Percentiles rank a stretch among this genome's conserved stretches.
Conservation (phyloP, 2,113 vertebrate species). For the Hippocampus comes region DNA sequence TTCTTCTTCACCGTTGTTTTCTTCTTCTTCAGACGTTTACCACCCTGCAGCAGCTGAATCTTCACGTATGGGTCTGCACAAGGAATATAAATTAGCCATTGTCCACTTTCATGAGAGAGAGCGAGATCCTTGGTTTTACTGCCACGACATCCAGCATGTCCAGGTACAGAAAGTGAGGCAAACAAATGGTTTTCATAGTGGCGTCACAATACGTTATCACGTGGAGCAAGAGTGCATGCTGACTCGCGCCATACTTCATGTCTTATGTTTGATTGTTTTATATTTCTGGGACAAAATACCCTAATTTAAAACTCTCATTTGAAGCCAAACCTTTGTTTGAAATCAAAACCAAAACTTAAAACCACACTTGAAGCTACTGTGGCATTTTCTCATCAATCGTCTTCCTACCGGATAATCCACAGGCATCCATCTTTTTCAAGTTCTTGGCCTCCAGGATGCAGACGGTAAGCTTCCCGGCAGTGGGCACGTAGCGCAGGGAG, state of each 20-base stretch:
- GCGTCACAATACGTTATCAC: too few species aligned
- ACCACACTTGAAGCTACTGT: background rate
- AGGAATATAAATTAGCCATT: too few species aligned
- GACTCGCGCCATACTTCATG: too few species aligned
- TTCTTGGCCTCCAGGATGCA: constrained; percentile 99
- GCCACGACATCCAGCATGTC: too few species aligned
- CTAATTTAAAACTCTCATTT: too few species aligned
- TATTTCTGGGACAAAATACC: too few species aligned
- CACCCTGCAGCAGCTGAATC: constrained; percentile 95
- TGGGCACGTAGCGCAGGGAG: constrained; percentile 94
- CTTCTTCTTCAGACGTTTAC: constrained; percentile 98
- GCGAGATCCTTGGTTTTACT: background rate
- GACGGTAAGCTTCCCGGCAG: constrained; percentile 94
- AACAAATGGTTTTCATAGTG: too few species aligned
- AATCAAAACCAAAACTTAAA: too few species aligned
- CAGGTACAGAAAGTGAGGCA: background rate
- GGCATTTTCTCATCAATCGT: background rate
- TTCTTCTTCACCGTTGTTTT: constrained; percentile 99
- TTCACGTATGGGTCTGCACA: constrained; percentile 93
- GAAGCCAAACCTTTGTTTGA: too few species aligned
- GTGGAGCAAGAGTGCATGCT: too few species aligned
- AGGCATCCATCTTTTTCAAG: constrained; percentile 99
- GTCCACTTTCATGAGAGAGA: too few species aligned
- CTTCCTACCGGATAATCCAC: constrained; percentile 87
- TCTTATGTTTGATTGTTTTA: too few species aligned